A percentile compares a stretch with the other conserved stretches of the same genome.
phyloP scores from a whole-genome alignment of 2,113 vertebrate species.

The Urocitellus parryii region DNA sequence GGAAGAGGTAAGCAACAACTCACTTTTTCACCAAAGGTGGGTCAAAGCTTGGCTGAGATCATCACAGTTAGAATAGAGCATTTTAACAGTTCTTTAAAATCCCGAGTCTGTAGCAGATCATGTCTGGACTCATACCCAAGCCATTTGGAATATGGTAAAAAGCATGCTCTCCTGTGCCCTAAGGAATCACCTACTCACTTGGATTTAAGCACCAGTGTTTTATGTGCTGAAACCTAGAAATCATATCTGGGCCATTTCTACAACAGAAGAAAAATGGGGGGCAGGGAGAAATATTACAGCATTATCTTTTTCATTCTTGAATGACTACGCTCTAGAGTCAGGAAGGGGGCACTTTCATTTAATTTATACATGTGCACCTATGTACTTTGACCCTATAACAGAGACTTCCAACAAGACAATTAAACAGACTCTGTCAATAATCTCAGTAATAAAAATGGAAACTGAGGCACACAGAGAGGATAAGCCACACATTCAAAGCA shows the following conservation, averaged over 20 bases:
- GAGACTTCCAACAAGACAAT: background rate
- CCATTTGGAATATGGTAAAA: background rate
- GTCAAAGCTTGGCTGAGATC: background rate
- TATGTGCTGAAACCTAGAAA: background rate
- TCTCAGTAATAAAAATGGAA: background rate
- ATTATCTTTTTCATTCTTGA: background rate
- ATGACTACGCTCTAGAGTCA: conserved; percentile 23
- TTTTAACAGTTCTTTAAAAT: conserved; percentile 25
- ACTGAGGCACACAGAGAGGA: background rate
- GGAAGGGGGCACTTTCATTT: background rate
- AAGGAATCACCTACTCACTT: background rate
- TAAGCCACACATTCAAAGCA: background rate
- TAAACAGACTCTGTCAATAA: background rate
- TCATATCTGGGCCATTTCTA: background rate
- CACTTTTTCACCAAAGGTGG: background rate
- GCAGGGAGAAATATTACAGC: background rate
- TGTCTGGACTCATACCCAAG: background rate
- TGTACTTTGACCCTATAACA: background rate
- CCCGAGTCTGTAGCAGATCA: background rate
- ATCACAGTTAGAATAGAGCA: background rate
- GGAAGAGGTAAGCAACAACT: background rate
- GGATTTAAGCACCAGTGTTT: background rate
- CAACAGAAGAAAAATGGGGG: background rate
- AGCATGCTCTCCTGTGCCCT: background rate
- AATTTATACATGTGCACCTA: accelerated